These are phyloP conservation scores for Nebria brevicollis DNA, from an alignment of 2,888 invertebrate genomes.

Conservation along the genomic window DNA sequence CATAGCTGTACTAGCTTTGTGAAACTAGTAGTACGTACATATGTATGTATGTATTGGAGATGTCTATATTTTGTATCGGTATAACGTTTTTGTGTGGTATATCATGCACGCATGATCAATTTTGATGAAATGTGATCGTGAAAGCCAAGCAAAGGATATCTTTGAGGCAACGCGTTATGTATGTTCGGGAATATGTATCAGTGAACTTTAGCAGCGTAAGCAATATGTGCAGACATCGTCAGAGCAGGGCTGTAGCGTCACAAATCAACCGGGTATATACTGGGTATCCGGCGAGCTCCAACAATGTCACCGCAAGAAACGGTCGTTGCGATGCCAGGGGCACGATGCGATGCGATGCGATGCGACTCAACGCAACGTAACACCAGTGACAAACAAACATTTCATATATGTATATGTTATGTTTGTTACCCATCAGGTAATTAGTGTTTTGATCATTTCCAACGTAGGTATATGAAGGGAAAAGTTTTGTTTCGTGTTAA, in stretches of 20 bases:
- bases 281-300: slow-evolving; percentile 41
- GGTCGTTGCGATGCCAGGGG: slow-evolving; percentile 40
- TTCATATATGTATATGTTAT: background rate
- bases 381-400: slow-evolving; percentile 25
- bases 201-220: slow-evolving; percentile 4
- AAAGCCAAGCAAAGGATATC: background rate
- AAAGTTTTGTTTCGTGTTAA: background rate
- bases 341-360: slow-evolving; percentile 19
- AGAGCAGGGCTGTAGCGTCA: slow-evolving; percentile 58
- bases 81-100: background rate
- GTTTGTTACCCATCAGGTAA: too few species aligned
- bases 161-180: background rate
- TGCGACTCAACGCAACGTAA: background rate
- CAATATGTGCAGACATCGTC: slow-evolving; percentile 48
- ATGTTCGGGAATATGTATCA: background rate
- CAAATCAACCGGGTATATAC: slow-evolving; percentile 57
- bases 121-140: background rate
- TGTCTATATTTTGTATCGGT: too few species aligned
- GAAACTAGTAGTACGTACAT: background rate
- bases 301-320: slow-evolving; percentile 59
- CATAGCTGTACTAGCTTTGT: too few species aligned
- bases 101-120: background rate
- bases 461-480: too few species aligned
- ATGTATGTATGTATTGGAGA: background rate
- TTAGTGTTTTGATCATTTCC: too few species aligned